phyloP scores from a whole-genome alignment of 2,888 invertebrate genomes.

The Anthoptus insignis region DNA sequence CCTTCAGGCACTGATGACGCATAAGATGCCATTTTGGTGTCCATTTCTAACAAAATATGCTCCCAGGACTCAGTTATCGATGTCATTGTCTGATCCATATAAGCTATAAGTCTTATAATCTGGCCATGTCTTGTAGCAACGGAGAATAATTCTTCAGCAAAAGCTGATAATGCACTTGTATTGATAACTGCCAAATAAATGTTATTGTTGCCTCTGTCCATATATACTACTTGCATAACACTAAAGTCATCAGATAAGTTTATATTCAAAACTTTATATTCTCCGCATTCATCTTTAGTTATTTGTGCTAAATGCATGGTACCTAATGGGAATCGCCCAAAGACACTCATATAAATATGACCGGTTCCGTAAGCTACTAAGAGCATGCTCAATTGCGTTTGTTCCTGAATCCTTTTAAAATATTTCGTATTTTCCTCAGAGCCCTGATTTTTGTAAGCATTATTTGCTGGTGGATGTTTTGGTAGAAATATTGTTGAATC shows the following conservation, averaged over 20 bases:
- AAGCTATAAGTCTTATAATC: conserved; percentile 89
- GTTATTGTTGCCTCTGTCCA: conserved; percentile 80
- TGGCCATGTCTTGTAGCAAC: conserved; percentile 92
- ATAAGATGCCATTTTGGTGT: conserved; percentile 96
- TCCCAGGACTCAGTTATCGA: conserved; percentile 98
- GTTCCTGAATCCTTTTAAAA: conserved; percentile 87
- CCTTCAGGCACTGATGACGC: conserved; percentile 93
- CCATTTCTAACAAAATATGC: conserved; percentile 97
- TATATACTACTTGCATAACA: conserved; percentile 89
- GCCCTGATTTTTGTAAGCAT: conserved; percentile 81
- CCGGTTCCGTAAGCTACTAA: conserved; percentile 93
- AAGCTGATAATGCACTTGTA: conserved; percentile 88
- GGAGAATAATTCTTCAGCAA: conserved; percentile 90
- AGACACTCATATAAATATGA: conserved; percentile 91
- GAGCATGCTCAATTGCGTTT: conserved; percentile 91
- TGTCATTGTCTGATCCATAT: conserved; percentile 92
- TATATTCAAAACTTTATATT: conserved; percentile 88
- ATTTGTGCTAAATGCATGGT: conserved; percentile 88
- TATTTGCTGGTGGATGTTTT: conserved; percentile 84
- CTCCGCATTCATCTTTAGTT: conserved; percentile 84
- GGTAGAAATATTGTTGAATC: conserved; percentile 85
- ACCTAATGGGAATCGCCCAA: conserved; percentile 95
- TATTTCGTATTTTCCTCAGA: conserved; percentile 86
- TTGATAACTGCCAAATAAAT: conserved; percentile 83
- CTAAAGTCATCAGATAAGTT: conserved; percentile 91